Base-by-base conservation (phyloP, 2,113 vertebrate genomes). In the Cyphomyrus discorhynchus region DNA sequence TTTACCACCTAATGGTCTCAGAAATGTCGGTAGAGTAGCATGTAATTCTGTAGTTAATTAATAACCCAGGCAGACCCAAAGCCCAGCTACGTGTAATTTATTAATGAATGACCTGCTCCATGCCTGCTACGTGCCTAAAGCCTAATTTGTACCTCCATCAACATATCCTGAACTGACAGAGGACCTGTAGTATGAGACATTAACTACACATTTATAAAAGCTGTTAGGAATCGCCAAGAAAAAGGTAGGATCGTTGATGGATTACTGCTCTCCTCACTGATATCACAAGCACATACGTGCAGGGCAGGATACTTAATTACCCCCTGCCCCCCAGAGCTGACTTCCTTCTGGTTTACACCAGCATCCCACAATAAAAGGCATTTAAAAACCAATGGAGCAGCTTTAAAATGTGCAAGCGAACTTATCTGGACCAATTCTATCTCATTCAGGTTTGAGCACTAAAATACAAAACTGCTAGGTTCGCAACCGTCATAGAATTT, bases 231-330 rank as follows among this genome's bases (percentile, higher is more conserved):
- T n/a, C 21, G 0, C 1, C 45, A 10, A 42, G 9, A 24, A 83
- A 83, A 11, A 9, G 19, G n/a, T 49, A 17, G 66, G 21, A 27
- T 87, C n/a, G 24, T 27, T 89, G 88, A 77, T 27, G 5, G 5
- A 6, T 89, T 89, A 84, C 66, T 86, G 77, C 19, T 88, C 45
- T 3, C 11, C 66, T 77, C 42, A 46, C 74, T 52, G 77, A 89
- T 85, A 88, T n/a, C 58, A 31, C 50, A 74, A 85, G 21, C n/a
- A 17, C 53, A 87, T 24, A 80, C 47, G 19, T 11, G 13, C 42
- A 45, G 11, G 62, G 87, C 46, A 27, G 62, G 21, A 42, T 49
- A 5, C 66, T 66, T 88, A 88, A 88, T 88, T 88, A 88, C 46
- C 31, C 58, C 45, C 39, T 10, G 1, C n/a, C 27, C 46, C 27